phyloP scores from a whole-genome alignment of 2,113 vertebrate species.

The Nothoprocta pentlandii region DNA sequence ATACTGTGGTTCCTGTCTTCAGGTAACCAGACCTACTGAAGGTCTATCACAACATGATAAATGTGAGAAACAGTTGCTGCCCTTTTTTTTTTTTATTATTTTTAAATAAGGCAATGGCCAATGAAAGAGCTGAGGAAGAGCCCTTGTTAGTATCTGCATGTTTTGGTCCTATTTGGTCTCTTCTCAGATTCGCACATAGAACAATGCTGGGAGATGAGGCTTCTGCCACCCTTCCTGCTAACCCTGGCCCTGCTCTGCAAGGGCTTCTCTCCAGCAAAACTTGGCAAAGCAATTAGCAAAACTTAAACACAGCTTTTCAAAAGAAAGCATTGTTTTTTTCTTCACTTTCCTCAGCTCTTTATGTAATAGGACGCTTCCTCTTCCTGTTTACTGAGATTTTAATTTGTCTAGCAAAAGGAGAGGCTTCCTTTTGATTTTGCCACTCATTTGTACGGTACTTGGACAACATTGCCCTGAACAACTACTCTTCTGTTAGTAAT shows the following conservation, averaged over 20 bases:
- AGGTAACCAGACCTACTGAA: neutral
- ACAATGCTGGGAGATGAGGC: neutral
- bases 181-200: neutral
- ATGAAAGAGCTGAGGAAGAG: rapidly evolving
- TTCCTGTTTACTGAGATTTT: neutral
- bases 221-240: neutral
- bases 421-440: neutral
- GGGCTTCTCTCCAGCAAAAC: neutral
- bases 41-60: neutral
- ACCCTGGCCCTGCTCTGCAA: neutral
- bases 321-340: neutral
- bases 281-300: neutral
- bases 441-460: neutral
- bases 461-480: neutral
- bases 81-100: neutral
- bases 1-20: neutral
- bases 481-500: neutral
- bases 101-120: rapidly evolving
- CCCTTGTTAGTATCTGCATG: neutral
- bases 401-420: neutral
- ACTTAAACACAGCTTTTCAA: neutral
- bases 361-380: neutral
- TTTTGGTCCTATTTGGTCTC: neutral
- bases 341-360: neutral
- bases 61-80: neutral